A percentile compares a stretch with the other conserved stretches of the same genome.
phyloP scores from a whole-genome alignment of 2,888 invertebrate species.

The Coelopa pilipes region DNA sequence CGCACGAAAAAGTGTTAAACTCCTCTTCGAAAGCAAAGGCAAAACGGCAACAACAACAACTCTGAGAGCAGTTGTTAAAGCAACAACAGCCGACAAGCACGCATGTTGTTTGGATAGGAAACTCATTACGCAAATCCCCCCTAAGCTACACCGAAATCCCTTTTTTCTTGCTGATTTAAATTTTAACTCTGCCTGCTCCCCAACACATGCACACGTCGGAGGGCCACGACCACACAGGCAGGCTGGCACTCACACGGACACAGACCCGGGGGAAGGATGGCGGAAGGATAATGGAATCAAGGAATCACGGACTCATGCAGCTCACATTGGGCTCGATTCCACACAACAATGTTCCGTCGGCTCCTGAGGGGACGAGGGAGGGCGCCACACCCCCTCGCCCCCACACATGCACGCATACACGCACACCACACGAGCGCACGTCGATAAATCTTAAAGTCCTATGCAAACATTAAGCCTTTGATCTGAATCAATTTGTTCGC shows the following conservation, averaged over 20 bases:
- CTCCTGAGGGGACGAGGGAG: no score
- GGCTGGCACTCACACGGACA: not conserved
- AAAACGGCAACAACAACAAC: no score
- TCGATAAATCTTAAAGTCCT: constrained; percentile 51
- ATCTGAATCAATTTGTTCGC: constrained; percentile 24
- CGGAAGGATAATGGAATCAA: constrained; percentile 20
- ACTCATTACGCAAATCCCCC: constrained; percentile 58
- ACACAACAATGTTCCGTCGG: no score
- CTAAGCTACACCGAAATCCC: constrained; percentile 52
- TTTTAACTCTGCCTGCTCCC: constrained; percentile 24
- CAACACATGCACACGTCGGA: not conserved
- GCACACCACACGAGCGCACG: no score
- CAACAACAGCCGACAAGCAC: no score
- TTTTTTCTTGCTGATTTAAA: constrained; percentile 40
- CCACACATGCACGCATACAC: constrained; percentile 6
- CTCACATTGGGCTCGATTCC: no score
- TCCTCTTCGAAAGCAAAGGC: no score
- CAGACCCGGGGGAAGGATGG: constrained; percentile 8
- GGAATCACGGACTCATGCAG: not conserved
- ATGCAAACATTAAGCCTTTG: constrained; percentile 44
- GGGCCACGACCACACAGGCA: not conserved
- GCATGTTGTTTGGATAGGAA: constrained; percentile 55
- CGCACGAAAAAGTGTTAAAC: no score
- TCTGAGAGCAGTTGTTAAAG: no score
- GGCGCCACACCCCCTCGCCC: not conserved